Evolutionary conservation across 1,140 invertebrate genomes (phyloP).

Genomic region (Trialeurodes vaporariorum): DNA sequence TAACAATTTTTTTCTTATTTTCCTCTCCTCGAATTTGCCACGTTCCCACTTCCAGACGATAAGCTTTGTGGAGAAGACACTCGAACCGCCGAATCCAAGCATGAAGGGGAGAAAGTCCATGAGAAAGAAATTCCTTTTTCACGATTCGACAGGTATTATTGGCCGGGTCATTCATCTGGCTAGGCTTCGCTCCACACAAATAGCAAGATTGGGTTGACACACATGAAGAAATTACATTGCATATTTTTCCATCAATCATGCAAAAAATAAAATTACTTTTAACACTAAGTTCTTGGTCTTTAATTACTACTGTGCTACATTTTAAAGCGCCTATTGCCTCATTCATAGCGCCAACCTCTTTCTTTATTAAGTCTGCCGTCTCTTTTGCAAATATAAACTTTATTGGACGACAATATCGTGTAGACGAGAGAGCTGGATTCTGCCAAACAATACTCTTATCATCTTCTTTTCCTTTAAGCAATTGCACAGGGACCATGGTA

Average conservation of each 20-base stretch:
- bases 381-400: conserved; percentile 2
- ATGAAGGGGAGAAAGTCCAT: conserved; percentile 13
- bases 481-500: no score
- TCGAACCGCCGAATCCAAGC: conserved; percentile 17
- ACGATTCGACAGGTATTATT: neutral
- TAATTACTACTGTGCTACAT: neutral
- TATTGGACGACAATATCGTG: conserved; percentile 15
- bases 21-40: conserved; percentile 13
- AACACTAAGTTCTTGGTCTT: neutral
- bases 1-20: conserved; percentile 14
- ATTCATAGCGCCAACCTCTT: neutral
- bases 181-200: conserved; percentile 14
- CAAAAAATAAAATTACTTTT: neutral
- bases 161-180: conserved; percentile 18
- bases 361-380: neutral
- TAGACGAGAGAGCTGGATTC: conserved; percentile 13
- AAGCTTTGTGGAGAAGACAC: conserved; percentile 11
- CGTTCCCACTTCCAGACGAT: conserved; percentile 14
- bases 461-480: conserved; percentile 7
- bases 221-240: neutral
- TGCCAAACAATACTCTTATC: conserved; percentile 14
- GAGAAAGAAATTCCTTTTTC: conserved; percentile 10
- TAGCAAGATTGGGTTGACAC: conserved; percentile 13
- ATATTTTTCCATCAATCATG: no score
- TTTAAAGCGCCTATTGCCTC: conserved; percentile 11